A percentile compares a stretch with the other conserved stretches of the same genome.
phyloP scores from a whole-genome alignment of 1,140 invertebrate species.

The Drosophila ambigua region DNA sequence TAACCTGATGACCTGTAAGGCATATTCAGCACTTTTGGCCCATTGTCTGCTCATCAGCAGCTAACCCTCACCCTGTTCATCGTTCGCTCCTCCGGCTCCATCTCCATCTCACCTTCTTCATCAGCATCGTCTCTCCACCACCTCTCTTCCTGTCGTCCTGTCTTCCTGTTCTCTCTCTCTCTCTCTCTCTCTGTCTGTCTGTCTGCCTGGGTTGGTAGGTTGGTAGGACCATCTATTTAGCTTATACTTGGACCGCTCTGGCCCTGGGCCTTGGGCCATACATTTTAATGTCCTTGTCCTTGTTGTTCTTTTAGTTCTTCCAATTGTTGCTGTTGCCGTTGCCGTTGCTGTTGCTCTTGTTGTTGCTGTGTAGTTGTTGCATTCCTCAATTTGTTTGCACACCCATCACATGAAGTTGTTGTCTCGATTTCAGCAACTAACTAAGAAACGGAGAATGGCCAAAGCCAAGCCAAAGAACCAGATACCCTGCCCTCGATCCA shows the following conservation, averaged over 20 bases:
- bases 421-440: slow-evolving; percentile 11
- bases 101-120: not conserved
- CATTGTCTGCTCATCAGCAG: slow-evolving; percentile 20
- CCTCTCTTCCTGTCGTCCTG: no score
- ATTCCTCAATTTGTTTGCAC: slow-evolving; percentile 77
- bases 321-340: slow-evolving; percentile 25
- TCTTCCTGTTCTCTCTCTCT: no score
- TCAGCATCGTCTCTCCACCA: not conserved
- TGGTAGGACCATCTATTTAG: slow-evolving; percentile 53
- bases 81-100: not conserved
- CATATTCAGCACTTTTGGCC: slow-evolving; percentile 70
- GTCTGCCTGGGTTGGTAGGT: not conserved
- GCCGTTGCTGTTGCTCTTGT: slow-evolving; percentile 13
- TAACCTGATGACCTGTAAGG: slow-evolving; percentile 47
- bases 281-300: slow-evolving; percentile 41
- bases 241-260: not conserved
- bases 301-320: slow-evolving; percentile 15
- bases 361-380: slow-evolving; percentile 39
- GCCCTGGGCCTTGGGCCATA: slow-evolving; percentile 16
- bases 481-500: no score
- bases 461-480: no score
- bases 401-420: slow-evolving; percentile 55
- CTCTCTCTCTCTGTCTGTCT: no score
- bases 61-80: not conserved
- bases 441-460: no score